Conservation (phyloP, 2,113 vertebrate genomes). For the Silurus asotus region DNA sequence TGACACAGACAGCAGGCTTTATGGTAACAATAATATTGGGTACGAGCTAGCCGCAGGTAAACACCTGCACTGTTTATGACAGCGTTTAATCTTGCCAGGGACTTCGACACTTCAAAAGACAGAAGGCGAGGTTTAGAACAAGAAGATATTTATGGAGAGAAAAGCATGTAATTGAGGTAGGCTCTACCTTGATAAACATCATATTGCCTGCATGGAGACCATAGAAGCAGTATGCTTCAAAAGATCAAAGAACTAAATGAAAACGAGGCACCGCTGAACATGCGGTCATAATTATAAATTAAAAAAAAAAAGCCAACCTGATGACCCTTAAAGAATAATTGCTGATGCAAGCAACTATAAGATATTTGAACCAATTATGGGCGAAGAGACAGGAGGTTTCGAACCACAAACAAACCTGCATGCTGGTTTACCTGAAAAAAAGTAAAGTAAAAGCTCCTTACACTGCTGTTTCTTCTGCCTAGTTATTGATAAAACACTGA, state of each 20-base stretch:
- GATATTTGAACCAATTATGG: neutral
- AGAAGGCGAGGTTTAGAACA: neutral
- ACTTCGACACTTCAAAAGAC: slow-evolving; percentile 5
- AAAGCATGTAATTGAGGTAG: neutral
- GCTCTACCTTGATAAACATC: slow-evolving; percentile 6
- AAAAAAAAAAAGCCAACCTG: neutral
- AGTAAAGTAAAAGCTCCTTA: neutral
- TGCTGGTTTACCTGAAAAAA: neutral
- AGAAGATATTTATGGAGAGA: neutral
- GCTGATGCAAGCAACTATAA: neutral
- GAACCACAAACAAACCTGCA: neutral
- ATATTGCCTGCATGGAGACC: neutral
- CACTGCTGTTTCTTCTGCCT: neutral
- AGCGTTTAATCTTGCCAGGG: slow-evolving; percentile 14
- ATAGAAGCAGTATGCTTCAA: neutral
- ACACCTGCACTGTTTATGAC: slow-evolving; percentile 42
- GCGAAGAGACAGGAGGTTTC: neutral
- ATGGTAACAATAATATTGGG: slow-evolving; percentile 31
- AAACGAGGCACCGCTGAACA: neutral
- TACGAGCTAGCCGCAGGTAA: slow-evolving; percentile 39
- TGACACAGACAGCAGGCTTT: slow-evolving; percentile 32
- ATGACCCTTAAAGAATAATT: neutral
- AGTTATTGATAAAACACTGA: neutral
- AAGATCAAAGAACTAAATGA: neutral
- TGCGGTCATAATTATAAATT: neutral